Conservation (phyloP, 92 coral and sea anemone genomes). For the Metridium senile region DNA sequence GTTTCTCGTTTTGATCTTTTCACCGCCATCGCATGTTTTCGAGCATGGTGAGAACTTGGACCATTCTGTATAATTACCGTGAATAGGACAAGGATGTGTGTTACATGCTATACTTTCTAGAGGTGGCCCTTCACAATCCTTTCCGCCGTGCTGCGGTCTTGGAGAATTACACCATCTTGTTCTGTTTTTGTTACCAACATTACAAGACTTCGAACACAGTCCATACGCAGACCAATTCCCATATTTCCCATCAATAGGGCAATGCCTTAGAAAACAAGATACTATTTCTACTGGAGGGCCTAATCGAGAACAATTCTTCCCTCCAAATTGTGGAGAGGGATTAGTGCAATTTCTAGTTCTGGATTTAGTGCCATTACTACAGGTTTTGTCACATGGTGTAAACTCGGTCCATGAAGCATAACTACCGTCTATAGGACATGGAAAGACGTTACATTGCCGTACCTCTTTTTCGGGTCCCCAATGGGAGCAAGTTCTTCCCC, state of each 20-base stretch:
- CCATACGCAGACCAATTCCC: conserved; percentile 50
- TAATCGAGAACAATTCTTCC: conserved; percentile 59
- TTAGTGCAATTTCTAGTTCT: conserved; percentile 71
- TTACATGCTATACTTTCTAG: conserved; percentile 38
- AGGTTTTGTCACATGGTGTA: conserved; percentile 59
- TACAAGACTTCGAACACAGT: conserved; percentile 47
- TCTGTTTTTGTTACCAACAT: conserved; percentile 41
- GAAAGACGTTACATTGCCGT: conserved; percentile 46
- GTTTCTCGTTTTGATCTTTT: conserved; percentile 37
- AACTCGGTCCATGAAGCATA: conserved; percentile 73
- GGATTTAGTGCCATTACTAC: conserved; percentile 66
- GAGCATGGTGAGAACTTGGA: conserved; percentile 55
- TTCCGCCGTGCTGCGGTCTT: conserved; percentile 52
- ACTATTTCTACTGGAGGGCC: conserved; percentile 58
- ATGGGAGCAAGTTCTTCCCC: conserved; percentile 67
- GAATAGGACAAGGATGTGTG: conserved; percentile 58
- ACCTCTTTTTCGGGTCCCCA: conserved; percentile 57
- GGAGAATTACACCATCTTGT: conserved; percentile 52
- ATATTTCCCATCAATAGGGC: conserved; percentile 69
- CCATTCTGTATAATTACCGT: conserved; percentile 70
- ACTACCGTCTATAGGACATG: conserved; percentile 83
- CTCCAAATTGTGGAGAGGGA: conserved; percentile 81
- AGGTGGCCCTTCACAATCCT: conserved; percentile 23
- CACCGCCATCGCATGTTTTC: conserved; percentile 58
- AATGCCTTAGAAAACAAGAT: conserved; percentile 58